Conservation (phyloP, 2,888 invertebrate genomes). For the Monopis laevigella region DNA sequence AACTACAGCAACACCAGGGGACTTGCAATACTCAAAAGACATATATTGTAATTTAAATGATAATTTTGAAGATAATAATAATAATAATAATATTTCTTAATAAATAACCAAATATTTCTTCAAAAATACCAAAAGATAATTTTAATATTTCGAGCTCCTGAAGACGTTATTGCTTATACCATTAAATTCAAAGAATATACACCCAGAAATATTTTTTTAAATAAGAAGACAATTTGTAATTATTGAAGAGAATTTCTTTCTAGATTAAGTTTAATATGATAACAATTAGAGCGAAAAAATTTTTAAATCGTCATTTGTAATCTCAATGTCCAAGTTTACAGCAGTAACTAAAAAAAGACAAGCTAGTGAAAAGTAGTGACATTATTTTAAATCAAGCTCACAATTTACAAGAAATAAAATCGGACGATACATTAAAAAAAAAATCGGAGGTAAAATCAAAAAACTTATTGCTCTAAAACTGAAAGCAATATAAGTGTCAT, state of each 20-base stretch:
- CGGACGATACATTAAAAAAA: too few species aligned
- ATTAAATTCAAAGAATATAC: too few species aligned
- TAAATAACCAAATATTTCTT: not conserved
- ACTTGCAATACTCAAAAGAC: too few species aligned
- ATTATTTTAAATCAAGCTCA: too few species aligned
- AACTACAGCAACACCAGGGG: too few species aligned
- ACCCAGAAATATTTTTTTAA: too few species aligned
- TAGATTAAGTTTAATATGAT: not conserved
- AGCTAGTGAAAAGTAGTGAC: not conserved
- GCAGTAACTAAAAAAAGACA: not conserved
- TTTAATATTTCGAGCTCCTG: not conserved
- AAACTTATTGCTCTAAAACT: not conserved
- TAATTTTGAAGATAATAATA: not conserved
- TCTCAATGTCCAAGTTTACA: not conserved
- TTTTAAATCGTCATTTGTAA: not conserved
- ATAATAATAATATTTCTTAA: too few species aligned
- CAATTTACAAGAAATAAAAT: too few species aligned
- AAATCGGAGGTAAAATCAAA: not conserved
- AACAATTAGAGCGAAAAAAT: not conserved
- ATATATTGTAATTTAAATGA: too few species aligned
- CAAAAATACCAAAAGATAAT: not conserved
- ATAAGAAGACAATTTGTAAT: too few species aligned
- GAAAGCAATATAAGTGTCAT: not conserved
- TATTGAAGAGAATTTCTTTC: too few species aligned
- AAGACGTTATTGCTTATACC: too few species aligned